Percentiles rank a stretch among this genome's conserved stretches.
phyloP scores from a whole-genome alignment of 2,888 invertebrate genomes.

The Corythucha ciliata region DNA sequence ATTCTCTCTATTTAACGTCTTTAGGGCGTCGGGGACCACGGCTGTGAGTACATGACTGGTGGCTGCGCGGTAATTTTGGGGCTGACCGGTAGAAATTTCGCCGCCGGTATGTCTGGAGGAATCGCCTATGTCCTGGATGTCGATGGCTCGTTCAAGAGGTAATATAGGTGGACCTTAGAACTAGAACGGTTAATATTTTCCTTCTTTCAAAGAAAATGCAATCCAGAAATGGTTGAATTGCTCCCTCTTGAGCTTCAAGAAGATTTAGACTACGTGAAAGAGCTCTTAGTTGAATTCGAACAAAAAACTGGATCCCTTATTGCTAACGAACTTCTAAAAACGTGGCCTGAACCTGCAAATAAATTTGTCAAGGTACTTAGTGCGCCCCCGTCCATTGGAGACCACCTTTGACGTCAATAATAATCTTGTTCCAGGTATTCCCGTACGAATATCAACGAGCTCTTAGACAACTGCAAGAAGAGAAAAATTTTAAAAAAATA shows the following conservation, averaged over 20 bases:
- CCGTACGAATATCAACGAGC: slow-evolving; percentile 94
- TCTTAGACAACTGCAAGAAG: slow-evolving; percentile 57
- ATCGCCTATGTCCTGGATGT: slow-evolving; percentile 92
- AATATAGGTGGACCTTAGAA: neutral
- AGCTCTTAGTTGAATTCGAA: slow-evolving; percentile 72
- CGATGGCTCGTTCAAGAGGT: slow-evolving; percentile 67
- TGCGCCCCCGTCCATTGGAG: neutral
- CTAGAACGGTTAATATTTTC: too few relatives aligned
- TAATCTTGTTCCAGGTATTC: slow-evolving; percentile 57
- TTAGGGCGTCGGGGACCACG: slow-evolving; percentile 93
- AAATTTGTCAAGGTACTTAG: slow-evolving; percentile 71
- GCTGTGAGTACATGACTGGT: slow-evolving; percentile 99
- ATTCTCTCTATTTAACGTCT: neutral
- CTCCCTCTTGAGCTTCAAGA: slow-evolving; percentile 66
- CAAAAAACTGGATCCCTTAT: slow-evolving; percentile 80
- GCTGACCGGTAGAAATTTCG: slow-evolving; percentile 93
- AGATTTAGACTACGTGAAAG: slow-evolving; percentile 67
- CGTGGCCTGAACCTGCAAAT: slow-evolving; percentile 67
- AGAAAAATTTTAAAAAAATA: slow-evolving; percentile 35
- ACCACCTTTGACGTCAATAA: neutral
- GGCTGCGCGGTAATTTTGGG: slow-evolving; percentile 85
- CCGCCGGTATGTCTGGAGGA: slow-evolving; percentile 94
- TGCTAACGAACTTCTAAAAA: slow-evolving; percentile 64
- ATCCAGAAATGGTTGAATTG: slow-evolving; percentile 90
- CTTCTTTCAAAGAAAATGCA: slow-evolving; percentile 62